A percentile compares a stretch with the other conserved stretches of the same genome.
phyloP scores from a whole-genome alignment of 2,113 vertebrate species.

The Smithornis capensis region DNA sequence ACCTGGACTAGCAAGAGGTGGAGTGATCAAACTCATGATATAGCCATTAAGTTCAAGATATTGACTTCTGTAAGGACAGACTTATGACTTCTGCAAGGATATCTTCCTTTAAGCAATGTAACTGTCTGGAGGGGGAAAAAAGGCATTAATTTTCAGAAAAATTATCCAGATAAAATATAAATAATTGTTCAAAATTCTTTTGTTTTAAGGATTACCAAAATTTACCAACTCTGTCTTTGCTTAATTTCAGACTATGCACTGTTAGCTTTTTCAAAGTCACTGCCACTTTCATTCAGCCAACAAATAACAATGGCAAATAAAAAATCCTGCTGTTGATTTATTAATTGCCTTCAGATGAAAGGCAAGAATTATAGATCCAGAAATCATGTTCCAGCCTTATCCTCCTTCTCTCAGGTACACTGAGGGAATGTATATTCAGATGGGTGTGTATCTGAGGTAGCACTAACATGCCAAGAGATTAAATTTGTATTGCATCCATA shows the following conservation, averaged over 20 bases:
- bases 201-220: background rate
- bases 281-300: background rate
- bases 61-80: background rate
- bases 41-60: background rate
- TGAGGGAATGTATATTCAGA: background rate
- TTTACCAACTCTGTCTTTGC: background rate
- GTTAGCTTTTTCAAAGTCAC: background rate
- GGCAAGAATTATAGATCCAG: background rate
- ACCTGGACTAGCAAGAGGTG: background rate
- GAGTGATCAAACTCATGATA: background rate
- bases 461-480: background rate
- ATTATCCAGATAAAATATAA: background rate
- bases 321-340: background rate
- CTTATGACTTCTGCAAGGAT: background rate
- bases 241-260: background rate
- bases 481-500: background rate
- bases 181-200: background rate
- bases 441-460: background rate
- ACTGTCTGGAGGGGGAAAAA: background rate
- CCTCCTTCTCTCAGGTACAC: background rate
- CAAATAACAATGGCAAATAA: background rate
- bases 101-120: background rate
- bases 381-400: background rate
- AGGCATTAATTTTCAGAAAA: background rate
- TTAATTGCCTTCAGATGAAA: constrained; percentile 29